Evolutionary conservation across 2,888 invertebrate species (phyloP).

Genomic region (Leptinotarsa juncta): DNA sequence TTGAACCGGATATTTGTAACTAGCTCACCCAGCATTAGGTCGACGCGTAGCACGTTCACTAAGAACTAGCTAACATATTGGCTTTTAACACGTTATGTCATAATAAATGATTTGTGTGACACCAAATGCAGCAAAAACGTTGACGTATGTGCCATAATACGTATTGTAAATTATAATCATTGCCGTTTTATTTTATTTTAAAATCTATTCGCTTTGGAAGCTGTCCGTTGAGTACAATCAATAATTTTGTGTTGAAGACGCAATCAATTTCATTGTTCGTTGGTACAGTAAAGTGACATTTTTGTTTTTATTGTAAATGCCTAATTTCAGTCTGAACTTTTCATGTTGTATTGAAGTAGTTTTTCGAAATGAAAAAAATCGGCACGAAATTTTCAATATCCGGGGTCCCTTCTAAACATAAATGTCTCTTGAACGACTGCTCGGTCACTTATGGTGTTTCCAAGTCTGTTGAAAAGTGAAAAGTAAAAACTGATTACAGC

Average conservation of each 20-base stretch:
- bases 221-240: neutral
- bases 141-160: constrained; percentile 15
- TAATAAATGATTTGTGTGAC: constrained; percentile 28
- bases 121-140: constrained; percentile 13
- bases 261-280: no score
- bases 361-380: no score
- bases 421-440: no score
- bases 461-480: no score
- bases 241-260: neutral
- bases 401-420: no score
- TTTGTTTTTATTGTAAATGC: no score
- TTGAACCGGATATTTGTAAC: neutral
- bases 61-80: constrained; percentile 15
- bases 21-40: neutral
- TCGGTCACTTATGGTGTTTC: no score
- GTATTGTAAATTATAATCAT: constrained; percentile 1
- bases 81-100: constrained; percentile 23
- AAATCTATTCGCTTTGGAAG: neutral
- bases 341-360: no score
- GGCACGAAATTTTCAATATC: no score
- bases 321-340: no score
- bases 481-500: no score
- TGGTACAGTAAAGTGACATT: no score
- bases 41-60: neutral
- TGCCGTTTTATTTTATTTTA: neutral